Percentiles rank a stretch among this genome's conserved stretches.
These are phyloP conservation scores for Celastrina argiolus DNA, from an alignment of 2,888 invertebrate genomes.

Conservation along the genomic window DNA sequence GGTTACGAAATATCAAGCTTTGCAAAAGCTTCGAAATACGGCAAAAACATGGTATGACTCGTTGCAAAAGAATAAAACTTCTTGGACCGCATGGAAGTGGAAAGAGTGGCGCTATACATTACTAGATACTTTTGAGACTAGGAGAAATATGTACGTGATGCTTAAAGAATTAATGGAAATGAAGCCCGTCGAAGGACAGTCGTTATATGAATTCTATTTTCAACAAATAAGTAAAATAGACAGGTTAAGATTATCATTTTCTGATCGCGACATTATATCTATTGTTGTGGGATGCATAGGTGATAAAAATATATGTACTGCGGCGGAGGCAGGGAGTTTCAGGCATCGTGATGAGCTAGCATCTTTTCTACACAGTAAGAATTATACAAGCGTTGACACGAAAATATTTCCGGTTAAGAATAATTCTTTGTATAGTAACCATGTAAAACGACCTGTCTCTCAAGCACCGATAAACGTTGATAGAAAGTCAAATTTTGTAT, in stretches of 20 bases:
- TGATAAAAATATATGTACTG: constrained; percentile 33
- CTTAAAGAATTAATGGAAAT: constrained; percentile 31
- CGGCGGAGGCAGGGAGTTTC: constrained; percentile 35
- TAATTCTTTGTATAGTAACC: no score
- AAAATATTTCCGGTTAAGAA: no score
- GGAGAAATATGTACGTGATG: constrained; percentile 32
- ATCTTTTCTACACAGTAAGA: constrained; percentile 29
- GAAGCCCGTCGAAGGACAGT: constrained; percentile 29
- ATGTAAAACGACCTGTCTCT: no score
- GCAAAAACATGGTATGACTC: constrained; percentile 38
- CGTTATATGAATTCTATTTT: constrained; percentile 37
- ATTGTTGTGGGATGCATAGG: constrained; percentile 36
- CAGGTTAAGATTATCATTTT: constrained; percentile 32
- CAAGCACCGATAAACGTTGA: background rate
- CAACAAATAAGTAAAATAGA: constrained; percentile 34
- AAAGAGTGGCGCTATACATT: constrained; percentile 36
- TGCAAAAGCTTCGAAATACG: constrained; percentile 36
- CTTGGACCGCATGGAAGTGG: constrained; percentile 38
- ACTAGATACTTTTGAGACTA: constrained; percentile 34
- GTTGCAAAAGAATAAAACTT: constrained; percentile 34
- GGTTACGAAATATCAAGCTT: constrained; percentile 34
- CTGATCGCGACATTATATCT: constrained; percentile 35
- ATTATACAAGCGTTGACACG: constrained; percentile 23
- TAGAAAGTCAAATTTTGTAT: background rate
- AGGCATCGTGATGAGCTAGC: constrained; percentile 34